phyloP scores from a whole-genome alignment of 1,140 invertebrate genomes.

The Bombus consobrinus region DNA sequence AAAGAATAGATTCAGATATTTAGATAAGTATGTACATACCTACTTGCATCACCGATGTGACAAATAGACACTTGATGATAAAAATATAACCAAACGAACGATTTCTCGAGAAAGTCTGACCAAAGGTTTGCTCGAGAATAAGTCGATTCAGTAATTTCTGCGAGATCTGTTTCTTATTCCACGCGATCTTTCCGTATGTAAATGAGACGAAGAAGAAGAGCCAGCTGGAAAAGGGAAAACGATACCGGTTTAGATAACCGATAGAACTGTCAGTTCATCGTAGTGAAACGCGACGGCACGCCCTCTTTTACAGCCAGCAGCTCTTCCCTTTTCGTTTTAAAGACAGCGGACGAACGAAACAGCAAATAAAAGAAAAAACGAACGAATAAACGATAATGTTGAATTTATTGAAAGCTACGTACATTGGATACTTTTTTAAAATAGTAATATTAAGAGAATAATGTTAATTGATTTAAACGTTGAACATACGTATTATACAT shows the following conservation, averaged over 20 bases:
- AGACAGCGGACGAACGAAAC: conserved; percentile 20
- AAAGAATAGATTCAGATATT: not conserved
- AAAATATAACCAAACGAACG: conserved; percentile 50
- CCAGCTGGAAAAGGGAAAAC: conserved; percentile 14
- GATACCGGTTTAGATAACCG: conserved; percentile 47
- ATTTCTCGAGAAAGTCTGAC: not conserved
- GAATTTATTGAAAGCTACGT: not conserved
- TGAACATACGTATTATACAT: too few species aligned
- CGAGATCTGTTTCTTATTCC: conserved; percentile 48
- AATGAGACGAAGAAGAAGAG: conserved; percentile 50
- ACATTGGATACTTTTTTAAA: not conserved
- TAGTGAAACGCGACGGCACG: conserved; percentile 36
- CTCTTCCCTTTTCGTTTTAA: conserved; percentile 30
- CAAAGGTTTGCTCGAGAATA: not conserved
- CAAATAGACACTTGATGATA: not conserved
- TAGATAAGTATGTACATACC: conserved; percentile 40
- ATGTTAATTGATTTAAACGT: not conserved
- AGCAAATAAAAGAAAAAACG: not conserved
- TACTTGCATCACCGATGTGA: conserved; percentile 53
- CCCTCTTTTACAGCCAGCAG: conserved; percentile 19
- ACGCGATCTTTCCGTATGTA: conserved; percentile 56
- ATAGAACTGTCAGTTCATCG: conserved; percentile 64
- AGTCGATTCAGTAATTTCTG: conserved; percentile 48
- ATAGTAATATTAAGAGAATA: not conserved
- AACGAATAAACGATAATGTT: not conserved